Base-by-base conservation (phyloP, 2,888 invertebrate genomes). In the Caenorhabditis plicata region DNA sequence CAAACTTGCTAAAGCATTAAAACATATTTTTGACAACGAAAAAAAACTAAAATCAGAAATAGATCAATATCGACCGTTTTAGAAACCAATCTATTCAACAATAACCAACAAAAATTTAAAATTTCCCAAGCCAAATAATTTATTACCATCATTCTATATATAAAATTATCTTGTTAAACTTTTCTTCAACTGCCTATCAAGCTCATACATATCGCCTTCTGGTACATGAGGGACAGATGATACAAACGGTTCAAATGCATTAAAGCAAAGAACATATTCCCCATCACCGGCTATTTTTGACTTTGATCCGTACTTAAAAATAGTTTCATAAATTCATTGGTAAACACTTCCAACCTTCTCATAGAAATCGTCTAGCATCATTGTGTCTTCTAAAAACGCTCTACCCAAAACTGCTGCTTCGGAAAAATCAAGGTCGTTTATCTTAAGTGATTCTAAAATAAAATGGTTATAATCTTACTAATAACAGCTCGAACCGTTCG, bases 221-320 rank as follows among this genome's bases (percentile, higher is more conserved):
- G 68, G 53, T 32, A 75, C 60, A 41, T 73, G 67, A 4, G 74
- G 74, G 32, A 75, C 56, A 25, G 73, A 43, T 2, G 60, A 45
- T 7, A 62, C 48, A 9, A 73, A 43, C 9, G 68, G 73, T 15
- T 71, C 69, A 29, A 58, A 49, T 0, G 47, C 43, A 11, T 55
- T 52, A 48, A 75, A 70, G 11, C 51, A 49, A 19, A 75, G 49
- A 0, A 75, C 73, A 46, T 64, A 75, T 9, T 58, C 47, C 22
- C 65, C 73, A 31, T 27, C 47, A 9, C 62, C 68, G 0, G 58
- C 46, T 4, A 64, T 38, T 23, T 36, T 44, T 5, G 45, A 44
- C 11, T 51, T 54, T 15, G 13, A 19, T 4, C 57, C 50, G 26
- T 43, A 53, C n/a, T n/a, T n/a, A n/a, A n/a, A n/a, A n/a, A n/a